Conservation (phyloP, 2,888 invertebrate species). For the Pardosa pseudoannulata region DNA sequence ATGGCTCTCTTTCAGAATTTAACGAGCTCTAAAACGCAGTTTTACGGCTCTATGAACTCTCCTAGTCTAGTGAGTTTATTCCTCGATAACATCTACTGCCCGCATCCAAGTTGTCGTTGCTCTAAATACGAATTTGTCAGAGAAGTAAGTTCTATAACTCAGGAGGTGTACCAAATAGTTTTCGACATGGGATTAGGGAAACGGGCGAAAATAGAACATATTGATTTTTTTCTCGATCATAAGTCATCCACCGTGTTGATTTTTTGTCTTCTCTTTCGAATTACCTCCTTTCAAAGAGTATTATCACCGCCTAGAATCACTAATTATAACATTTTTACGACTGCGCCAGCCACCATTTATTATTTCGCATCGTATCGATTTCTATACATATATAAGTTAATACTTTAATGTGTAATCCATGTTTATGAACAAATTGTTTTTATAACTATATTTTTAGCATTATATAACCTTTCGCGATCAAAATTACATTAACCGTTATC, state of each 20-base stretch:
- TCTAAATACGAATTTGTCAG: slow-evolving; percentile 24
- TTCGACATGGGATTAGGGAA: neutral
- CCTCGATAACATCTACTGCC: slow-evolving; percentile 33
- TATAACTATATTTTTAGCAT: too few relatives aligned
- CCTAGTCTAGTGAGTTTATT: neutral
- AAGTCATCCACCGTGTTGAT: neutral
- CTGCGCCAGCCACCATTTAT: too few relatives aligned
- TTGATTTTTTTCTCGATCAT: slow-evolving; percentile 7
- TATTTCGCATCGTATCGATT: too few relatives aligned
- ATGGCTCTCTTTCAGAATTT: slow-evolving; percentile 25
- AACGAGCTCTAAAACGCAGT: slow-evolving; percentile 35
- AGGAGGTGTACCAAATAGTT: neutral
- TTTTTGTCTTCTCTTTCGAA: neutral
- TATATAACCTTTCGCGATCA: too few relatives aligned
- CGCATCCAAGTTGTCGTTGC: slow-evolving; percentile 21
- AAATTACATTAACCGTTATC: too few relatives aligned
- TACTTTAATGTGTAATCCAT: too few relatives aligned
- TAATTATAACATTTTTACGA: too few relatives aligned
- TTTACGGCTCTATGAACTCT: slow-evolving; percentile 30
- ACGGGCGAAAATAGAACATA: slow-evolving; percentile 13
- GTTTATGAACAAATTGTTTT: too few relatives aligned
- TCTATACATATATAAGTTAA: too few relatives aligned
- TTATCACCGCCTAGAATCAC: neutral
- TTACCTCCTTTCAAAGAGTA: neutral
- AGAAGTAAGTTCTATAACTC: slow-evolving; percentile 15